Base-by-base conservation (phyloP, 1,140 invertebrate genomes). In the Paramacrobiotus metropolitanus region DNA sequence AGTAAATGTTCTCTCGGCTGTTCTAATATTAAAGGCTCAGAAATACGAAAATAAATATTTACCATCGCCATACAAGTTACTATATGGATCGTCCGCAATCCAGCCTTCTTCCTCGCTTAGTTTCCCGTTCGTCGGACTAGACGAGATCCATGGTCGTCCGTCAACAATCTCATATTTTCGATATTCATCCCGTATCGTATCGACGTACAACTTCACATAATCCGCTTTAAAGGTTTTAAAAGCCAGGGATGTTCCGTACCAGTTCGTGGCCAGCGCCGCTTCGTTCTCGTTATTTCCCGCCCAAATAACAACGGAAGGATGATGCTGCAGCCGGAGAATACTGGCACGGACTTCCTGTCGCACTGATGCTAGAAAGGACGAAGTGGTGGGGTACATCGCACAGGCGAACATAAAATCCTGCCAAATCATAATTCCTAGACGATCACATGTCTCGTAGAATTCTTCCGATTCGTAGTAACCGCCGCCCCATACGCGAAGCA, bases 271-370 rank as follows among this genome's bases (percentile, higher is more conserved):
- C 1, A 97, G 71, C 0, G 87, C 90, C 29, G 80, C 83, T 78
- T 98, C 93, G 70, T 97, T 97, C 75, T 98, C 94, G 73, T 99
- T 99, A 71, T 97, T 99, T 2, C 87, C 90, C 89, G 85, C 83
- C 9, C 87, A 88, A 0, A 94, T 66, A 0, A 87, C 81, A 59
- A 98, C 80, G 60, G 84, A 88, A 0, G 92, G 79, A 75, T 96
- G 91, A 70, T 86, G 79, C 64, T 88, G 84, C 2, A 98, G 74
- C 62, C 91, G 77, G 62, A 79, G 75, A 1, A 92, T 79, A 70
- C 76, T 62, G 63, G 66, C 69, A 18, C 73, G 73, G 4, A 95
- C 76, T 78, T 99, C 95, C 21, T 72, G 69, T 31, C 71, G 70
- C 0, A 96, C 87, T 15, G 77, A 81, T 1, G 66, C 59, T 1